A percentile compares a stretch with the other conserved stretches of the same genome.
Conservation (phyloP, 2,888 invertebrate species). For the Spilosoma lubricipeda region DNA sequence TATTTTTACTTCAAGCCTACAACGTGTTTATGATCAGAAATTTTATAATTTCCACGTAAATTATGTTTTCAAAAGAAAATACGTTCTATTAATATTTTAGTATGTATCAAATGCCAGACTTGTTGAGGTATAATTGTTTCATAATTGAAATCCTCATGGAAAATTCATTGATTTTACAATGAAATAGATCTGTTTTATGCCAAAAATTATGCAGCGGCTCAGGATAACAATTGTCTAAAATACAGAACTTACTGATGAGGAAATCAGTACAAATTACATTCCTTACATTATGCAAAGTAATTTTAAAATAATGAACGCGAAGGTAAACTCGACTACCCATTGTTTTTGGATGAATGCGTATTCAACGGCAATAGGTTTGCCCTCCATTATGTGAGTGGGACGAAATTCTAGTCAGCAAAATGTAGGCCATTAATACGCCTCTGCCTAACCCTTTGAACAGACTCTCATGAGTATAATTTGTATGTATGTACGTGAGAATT, state of each 20-base stretch:
- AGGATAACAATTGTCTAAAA: background rate
- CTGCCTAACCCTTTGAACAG: background rate
- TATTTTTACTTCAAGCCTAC: too few relatives aligned
- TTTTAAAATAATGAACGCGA: background rate
- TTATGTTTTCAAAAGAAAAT: background rate
- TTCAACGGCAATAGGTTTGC: background rate
- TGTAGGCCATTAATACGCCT: conserved; percentile 25
- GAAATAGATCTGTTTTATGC: too few relatives aligned
- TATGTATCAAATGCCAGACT: background rate
- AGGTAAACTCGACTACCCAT: background rate
- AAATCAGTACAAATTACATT: background rate
- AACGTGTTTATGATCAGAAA: too few relatives aligned
- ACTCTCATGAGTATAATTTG: background rate
- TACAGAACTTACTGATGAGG: background rate
- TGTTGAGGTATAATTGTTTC: background rate
- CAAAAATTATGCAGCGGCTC: background rate
- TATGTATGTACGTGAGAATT: background rate
- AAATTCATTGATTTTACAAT: background rate
- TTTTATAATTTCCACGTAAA: too few relatives aligned
- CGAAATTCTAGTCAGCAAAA: background rate
- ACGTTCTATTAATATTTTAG: background rate
- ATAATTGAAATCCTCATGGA: background rate
- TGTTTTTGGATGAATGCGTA: background rate
- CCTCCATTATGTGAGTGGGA: background rate
- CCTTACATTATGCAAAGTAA: background rate